A percentile compares a stretch with the other conserved stretches of the same genome.
phyloP scores from a whole-genome alignment of 2,797 vertebrate species.

The Miichthys miiuy region DNA sequence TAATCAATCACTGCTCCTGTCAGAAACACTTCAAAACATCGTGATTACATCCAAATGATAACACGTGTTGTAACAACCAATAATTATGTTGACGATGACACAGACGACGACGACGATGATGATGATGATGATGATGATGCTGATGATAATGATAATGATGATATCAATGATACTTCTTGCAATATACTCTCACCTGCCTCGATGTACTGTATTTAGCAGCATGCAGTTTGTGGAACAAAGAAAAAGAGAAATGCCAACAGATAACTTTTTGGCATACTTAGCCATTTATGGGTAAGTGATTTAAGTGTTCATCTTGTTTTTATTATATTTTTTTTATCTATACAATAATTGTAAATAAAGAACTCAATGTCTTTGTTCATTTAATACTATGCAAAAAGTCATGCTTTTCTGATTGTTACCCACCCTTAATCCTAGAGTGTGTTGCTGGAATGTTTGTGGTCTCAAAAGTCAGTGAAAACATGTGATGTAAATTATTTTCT shows the following conservation, averaged over 20 bases:
- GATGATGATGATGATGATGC: conserved; percentile 77
- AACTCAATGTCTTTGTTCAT: conserved; percentile 99
- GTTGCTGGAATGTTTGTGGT: conserved; percentile 96
- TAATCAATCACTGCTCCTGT: conserved; percentile 75
- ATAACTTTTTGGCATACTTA: conserved; percentile 93
- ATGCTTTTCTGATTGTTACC: conserved; percentile 96
- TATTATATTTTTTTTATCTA: conserved; percentile 99
- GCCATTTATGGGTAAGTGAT: conserved; percentile 96
- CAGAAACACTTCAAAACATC: conserved; percentile 81
- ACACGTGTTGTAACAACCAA: conserved; percentile 73
- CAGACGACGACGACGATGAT: conserved; percentile 32
- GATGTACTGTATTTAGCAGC: conserved; percentile 98
- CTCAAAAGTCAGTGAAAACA: conserved; percentile 88
- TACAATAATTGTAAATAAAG: conserved; percentile 99
- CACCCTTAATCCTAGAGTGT: conserved; percentile 88
- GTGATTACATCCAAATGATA: conserved; percentile 84
- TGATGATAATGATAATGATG: conserved; percentile 72
- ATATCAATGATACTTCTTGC: conserved; percentile 87
- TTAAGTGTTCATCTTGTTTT: conserved; percentile 98
- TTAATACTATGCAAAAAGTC: conserved; percentile 99
- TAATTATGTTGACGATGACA: conserved; percentile 75
- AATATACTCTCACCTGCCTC: conserved; percentile 95
- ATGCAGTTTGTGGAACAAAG: conserved; percentile 97
- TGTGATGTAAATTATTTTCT: conserved; percentile 94
- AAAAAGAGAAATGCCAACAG: conserved; percentile 89